Conservation (phyloP, 2,113 vertebrate genomes). For the Malurus melanocephalus region DNA sequence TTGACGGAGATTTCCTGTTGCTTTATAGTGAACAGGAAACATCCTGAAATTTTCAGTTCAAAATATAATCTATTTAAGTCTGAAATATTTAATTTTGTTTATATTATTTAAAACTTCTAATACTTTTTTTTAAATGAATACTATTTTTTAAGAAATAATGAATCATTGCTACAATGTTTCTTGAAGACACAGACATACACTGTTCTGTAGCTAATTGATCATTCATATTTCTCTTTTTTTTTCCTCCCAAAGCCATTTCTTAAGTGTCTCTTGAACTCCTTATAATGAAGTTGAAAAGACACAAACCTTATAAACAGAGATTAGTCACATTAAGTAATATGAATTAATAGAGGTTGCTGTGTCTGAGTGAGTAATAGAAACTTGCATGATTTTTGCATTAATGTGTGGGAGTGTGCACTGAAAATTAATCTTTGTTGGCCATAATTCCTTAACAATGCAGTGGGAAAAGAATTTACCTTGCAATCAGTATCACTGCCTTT, state of each 20-base stretch:
- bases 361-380: neutral
- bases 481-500: neutral
- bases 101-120: neutral
- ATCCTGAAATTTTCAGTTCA: neutral
- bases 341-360: neutral
- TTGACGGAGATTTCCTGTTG: neutral
- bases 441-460: neutral
- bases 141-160: neutral
- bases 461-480: neutral
- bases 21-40: neutral
- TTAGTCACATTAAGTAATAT: neutral
- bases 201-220: neutral
- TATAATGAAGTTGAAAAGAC: neutral
- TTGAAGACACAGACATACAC: neutral
- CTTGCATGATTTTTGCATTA: neutral
- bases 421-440: neutral
- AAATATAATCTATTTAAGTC: neutral
- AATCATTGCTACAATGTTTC: neutral
- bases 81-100: neutral
- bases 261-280: constrained; percentile 6
- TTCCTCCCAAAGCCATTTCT: neutral
- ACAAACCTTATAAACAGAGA: neutral
- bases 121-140: neutral
- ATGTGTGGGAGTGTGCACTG: neutral
- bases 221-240: neutral